phyloP scores from a whole-genome alignment of 2,888 invertebrate genomes.

The Apeira syringaria region DNA sequence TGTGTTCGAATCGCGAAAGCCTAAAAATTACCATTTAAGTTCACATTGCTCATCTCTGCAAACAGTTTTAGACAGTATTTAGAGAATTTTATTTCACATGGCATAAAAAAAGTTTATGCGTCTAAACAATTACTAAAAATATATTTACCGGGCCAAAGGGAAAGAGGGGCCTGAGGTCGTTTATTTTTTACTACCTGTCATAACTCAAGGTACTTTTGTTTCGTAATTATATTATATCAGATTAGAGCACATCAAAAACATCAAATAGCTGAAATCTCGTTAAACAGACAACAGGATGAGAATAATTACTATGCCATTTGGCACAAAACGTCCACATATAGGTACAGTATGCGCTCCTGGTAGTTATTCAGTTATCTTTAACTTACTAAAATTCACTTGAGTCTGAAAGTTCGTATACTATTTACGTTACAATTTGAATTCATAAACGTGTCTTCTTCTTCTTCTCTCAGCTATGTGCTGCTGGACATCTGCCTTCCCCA shows the following conservation, averaged over 20 bases:
- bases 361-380: too few relatives aligned
- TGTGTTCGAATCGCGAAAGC: too few relatives aligned
- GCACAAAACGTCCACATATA: too few relatives aligned
- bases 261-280: conserved; percentile 24
- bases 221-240: conserved; percentile 32
- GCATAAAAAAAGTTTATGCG: conserved; percentile 18
- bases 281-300: conserved; percentile 23
- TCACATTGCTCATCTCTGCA: too few relatives aligned
- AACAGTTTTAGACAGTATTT: neutral
- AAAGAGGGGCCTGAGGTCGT: conserved; percentile 24
- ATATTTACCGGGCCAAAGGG: conserved; percentile 23
- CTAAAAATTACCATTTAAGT: too few relatives aligned
- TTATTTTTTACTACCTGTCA: conserved; percentile 29
- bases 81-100: neutral
- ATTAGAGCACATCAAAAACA: conserved; percentile 34
- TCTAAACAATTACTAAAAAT: conserved; percentile 20
- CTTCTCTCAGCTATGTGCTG: too few relatives aligned
- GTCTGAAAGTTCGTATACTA: too few relatives aligned
- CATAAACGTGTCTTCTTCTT: too few relatives aligned
- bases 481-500: too few relatives aligned
- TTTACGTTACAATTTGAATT: too few relatives aligned
- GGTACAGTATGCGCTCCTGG: too few relatives aligned
- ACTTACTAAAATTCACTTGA: too few relatives aligned
- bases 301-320: conserved; percentile 25
- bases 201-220: conserved; percentile 25